Evolutionary conservation across 2,113 vertebrate genomes (phyloP), one percentile per base, ranked within the genome.

Genomic region (Rallus limicola): DNA sequence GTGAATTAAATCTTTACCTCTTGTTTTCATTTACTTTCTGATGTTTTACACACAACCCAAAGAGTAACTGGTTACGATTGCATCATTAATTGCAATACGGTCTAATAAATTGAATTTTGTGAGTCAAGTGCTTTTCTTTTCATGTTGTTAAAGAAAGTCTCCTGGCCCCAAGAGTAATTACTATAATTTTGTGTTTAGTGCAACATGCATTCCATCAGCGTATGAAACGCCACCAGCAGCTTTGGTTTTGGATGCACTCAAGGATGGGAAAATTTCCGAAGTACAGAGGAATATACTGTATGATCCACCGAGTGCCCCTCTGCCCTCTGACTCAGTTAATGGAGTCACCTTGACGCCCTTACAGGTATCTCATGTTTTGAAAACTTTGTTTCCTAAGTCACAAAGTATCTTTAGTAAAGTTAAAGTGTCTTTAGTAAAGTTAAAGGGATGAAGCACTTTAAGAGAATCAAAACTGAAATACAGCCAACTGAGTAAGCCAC

Each of bases 341-440:
- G 98, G 98, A 40, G 68, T 98, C 33, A 97, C 98, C 68, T 97
- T 99, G 88, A 98, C 99, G 96, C 97, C 95, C 0, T 98, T 98
- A 6, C 98, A 99, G 99, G 99, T 99, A 98, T 79, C 76, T 96
- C 13, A 46, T 33, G 14, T 74, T 89, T 71, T 55, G 26, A 78
- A 53, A 69, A 55, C 69, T 67, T 36, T 56, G 7, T 88, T 93
- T 88, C 13, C 1, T 33, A 29, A 55, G 42, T 31, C 25, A 71
- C 26, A 16, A 38, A 64, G 5, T 36, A 26, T 42, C 9, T 82
- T 60, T 60, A 59, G 16, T 75, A 25, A 78, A 68, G 44, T 52
- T 76, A 59, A 87, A 19, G 40, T 40, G 13, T 76, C 28, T 90
- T 60, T 60, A 56, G 16, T 75, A 25, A 78, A 68, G 50, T 53